These are phyloP conservation scores for Ciconia maguari DNA, from an alignment of 2,113 vertebrate genomes.

Conservation along the genomic window DNA sequence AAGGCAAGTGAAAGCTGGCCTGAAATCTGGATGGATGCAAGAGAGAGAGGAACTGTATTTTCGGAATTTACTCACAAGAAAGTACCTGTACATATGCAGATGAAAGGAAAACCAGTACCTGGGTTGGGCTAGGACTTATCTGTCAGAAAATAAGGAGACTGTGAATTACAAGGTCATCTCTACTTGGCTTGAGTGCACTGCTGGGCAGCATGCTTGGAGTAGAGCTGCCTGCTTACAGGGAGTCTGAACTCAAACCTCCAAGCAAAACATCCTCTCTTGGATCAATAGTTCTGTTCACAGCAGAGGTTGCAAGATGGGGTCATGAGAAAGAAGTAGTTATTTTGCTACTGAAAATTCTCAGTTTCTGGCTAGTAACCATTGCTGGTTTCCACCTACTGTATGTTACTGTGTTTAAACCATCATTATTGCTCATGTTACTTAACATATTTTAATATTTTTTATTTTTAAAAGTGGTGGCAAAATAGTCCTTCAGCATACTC, in stretches of 20 bases:
- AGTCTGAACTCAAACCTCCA: not conserved
- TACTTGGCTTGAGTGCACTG: not conserved
- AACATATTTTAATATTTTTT: not conserved
- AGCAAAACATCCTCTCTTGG: not conserved
- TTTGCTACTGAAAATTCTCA: not conserved
- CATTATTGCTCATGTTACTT: not conserved
- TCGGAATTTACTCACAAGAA: not conserved
- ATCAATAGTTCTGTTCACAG: constrained; percentile 34
- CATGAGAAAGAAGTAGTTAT: not conserved
- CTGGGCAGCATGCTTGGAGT: not conserved
- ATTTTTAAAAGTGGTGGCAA: not conserved
- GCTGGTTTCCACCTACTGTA: not conserved
- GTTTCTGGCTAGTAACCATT: not conserved
- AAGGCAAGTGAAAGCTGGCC: constrained; percentile 11
- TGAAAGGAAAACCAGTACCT: not conserved
- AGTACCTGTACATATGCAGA: not conserved
- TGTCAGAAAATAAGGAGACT: not conserved
- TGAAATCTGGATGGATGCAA: not conserved
- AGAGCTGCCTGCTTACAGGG: not conserved
- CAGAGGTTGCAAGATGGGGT: not conserved
- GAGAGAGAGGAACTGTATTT: not conserved
- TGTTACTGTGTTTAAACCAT: not conserved
- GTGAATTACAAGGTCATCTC: not conserved
- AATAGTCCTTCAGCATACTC: not conserved
- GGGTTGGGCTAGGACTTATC: not conserved